Evolutionary conservation across 2,113 vertebrate species (phyloP).

Genomic region (Nyctereutes procyonoides): DNA sequence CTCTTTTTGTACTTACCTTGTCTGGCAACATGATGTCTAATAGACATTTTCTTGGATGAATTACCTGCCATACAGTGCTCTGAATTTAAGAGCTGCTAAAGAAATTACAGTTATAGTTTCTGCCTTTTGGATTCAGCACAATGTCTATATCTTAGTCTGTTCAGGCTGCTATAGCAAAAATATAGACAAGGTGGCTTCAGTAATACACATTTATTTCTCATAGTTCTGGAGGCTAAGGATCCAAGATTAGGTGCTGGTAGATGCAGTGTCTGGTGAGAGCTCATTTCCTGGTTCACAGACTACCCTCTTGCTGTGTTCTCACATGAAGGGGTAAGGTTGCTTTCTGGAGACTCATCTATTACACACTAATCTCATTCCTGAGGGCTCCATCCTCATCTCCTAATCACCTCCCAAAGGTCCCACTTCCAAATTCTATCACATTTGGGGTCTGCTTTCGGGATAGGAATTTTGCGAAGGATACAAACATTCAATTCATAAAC

Average conservation of each 20-base stretch:
- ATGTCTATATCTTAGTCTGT: not conserved
- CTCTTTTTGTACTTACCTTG: not conserved
- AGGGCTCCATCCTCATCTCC: not conserved
- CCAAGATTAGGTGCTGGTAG: not conserved
- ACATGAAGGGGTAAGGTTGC: too few relatives aligned
- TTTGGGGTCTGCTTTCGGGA: not conserved
- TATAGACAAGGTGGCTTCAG: not conserved
- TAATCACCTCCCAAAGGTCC: not conserved
- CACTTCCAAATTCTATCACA: not conserved
- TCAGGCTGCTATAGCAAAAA: not conserved
- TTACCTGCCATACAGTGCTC: not conserved
- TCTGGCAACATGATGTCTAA: not conserved
- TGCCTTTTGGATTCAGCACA: not conserved
- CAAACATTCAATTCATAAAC: not conserved
- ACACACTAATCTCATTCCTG: not conserved
- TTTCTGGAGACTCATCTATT: not conserved
- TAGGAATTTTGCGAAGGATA: not conserved
- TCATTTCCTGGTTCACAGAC: not conserved
- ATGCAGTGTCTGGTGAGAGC: not conserved
- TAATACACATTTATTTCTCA: not conserved
- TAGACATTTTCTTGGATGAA: not conserved
- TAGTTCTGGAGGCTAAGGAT: not conserved
- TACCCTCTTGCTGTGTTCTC: not conserved
- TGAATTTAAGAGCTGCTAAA: not conserved
- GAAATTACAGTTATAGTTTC: not conserved